A percentile compares a stretch with the other conserved stretches of the same genome.
phyloP scores from a whole-genome alignment of 2,113 vertebrate species.

The Xenopus borealis region DNA sequence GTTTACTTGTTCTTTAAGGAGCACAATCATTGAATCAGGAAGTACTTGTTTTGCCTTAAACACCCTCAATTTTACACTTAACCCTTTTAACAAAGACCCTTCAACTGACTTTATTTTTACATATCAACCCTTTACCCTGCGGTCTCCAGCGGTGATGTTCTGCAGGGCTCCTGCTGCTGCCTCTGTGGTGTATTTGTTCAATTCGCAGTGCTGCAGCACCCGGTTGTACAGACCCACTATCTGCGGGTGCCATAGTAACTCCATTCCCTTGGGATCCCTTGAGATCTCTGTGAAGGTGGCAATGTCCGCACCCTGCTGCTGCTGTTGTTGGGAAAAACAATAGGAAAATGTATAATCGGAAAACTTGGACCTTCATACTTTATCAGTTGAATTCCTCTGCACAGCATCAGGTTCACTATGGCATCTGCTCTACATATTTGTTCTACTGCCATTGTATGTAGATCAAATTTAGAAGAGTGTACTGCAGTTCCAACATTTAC shows the following conservation, averaged over 20 bases:
- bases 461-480: too few relatives aligned
- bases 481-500: slow-evolving; percentile 55
- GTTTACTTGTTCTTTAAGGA: too few relatives aligned
- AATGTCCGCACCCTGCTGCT: slow-evolving; percentile 70
- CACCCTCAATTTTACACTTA: too few relatives aligned
- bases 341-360: neutral
- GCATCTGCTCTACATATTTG: too few relatives aligned
- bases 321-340: neutral
- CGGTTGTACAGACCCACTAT: slow-evolving; percentile 81
- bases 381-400: too few relatives aligned
- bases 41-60: too few relatives aligned
- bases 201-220: slow-evolving; percentile 78
- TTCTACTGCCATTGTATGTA: neutral
- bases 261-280: slow-evolving; percentile 82
- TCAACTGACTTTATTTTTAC: neutral
- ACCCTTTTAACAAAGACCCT: neutral
- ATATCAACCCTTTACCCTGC: slow-evolving; percentile 67
- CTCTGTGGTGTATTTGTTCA: slow-evolving; percentile 76
- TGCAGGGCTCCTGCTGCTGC: slow-evolving; percentile 85
- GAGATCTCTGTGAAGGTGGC: slow-evolving; percentile 81
- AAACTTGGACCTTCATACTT: too few relatives aligned
- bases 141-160: slow-evolving; percentile 88
- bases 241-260: slow-evolving; percentile 95
- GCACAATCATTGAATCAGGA: too few relatives aligned
- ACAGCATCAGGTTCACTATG: too few relatives aligned